Percentiles rank a stretch among this genome's conserved stretches.
phyloP scores from a whole-genome alignment of 2,113 vertebrate genomes.

The Centropus bengalensis region DNA sequence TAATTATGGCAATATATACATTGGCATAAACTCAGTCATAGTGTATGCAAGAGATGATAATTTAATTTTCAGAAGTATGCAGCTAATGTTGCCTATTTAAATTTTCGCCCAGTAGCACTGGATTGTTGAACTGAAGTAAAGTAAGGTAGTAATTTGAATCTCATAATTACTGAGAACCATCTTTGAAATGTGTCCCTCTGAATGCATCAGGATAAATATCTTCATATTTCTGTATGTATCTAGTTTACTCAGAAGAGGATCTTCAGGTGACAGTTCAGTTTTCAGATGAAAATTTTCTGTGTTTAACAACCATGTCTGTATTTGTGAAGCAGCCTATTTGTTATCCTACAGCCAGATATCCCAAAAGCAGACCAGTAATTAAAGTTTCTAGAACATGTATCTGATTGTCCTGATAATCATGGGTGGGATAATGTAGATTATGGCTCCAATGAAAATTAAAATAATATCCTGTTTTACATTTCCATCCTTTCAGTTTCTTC shows the following conservation, averaged over 20 bases:
- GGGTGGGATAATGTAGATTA: not conserved
- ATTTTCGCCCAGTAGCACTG: not conserved
- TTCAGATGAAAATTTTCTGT: not conserved
- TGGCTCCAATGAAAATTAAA: not conserved
- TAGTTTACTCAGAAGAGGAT: not conserved
- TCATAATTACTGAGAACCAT: not conserved
- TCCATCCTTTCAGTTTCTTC: not conserved
- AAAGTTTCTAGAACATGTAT: not conserved
- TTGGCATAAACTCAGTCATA: not conserved
- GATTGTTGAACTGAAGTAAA: not conserved
- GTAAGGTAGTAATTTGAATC: not conserved
- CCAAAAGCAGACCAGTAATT: not conserved
- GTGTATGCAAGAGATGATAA: not conserved
- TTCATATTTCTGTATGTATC: not conserved
- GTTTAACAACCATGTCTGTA: not conserved
- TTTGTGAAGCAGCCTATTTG: not conserved
- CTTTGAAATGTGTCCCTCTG: not conserved
- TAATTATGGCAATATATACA: not conserved
- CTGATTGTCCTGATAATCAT: not conserved
- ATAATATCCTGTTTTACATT: not conserved
- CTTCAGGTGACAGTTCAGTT: not conserved
- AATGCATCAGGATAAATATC: not conserved
- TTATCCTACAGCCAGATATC: not conserved
- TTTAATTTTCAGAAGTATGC: not conserved
- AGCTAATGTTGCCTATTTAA: not conserved